A percentile compares a stretch with the other conserved stretches of the same genome.
Conservation (phyloP, 1,140 invertebrate species). For the Hyles vespertilio region DNA sequence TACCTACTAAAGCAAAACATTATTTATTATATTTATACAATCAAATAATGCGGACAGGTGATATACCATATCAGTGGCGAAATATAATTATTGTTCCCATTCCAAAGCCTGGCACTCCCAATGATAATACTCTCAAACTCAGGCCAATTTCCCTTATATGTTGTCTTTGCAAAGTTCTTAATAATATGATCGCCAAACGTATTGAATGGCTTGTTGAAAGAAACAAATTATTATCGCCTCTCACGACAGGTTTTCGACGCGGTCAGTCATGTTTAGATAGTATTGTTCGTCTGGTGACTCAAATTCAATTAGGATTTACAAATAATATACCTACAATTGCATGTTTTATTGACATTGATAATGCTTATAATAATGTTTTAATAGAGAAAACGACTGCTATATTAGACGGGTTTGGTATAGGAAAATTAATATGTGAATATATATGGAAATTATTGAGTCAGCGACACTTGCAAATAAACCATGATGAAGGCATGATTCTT, state of each 20-base stretch:
- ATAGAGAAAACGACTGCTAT: slow-evolving; percentile 17
- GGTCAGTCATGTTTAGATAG: slow-evolving; percentile 24
- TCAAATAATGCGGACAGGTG: slow-evolving; percentile 5
- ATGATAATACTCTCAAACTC: slow-evolving; percentile 3
- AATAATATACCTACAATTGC: slow-evolving; percentile 24
- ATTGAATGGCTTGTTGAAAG: slow-evolving; percentile 33
- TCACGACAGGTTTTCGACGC: slow-evolving; percentile 32
- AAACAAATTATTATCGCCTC: slow-evolving; percentile 21
- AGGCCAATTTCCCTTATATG: slow-evolving; percentile 35
- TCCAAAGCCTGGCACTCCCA: too few relatives aligned
- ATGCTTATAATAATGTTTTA: slow-evolving; percentile 31
- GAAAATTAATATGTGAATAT: slow-evolving; percentile 19
- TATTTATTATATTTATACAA: slow-evolving; percentile 21
- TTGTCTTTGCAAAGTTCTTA: slow-evolving; percentile 32
- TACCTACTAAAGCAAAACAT: slow-evolving; percentile 17
- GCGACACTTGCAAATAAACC: slow-evolving; percentile 18
- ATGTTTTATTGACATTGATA: slow-evolving; percentile 34
- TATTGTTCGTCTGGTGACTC: slow-evolving; percentile 15
- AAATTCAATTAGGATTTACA: slow-evolving; percentile 31
- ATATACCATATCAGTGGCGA: slow-evolving; percentile 17
- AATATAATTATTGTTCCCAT: too few relatives aligned
- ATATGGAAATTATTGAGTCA: slow-evolving; percentile 28
- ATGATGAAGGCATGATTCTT: neutral
- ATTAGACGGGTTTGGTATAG: slow-evolving; percentile 21
- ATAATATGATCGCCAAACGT: slow-evolving; percentile 26